A percentile compares a stretch with the other conserved stretches of the same genome.
These are phyloP conservation scores for Pogonomyrmex californicus DNA, from an alignment of 1,140 invertebrate genomes.

Conservation along the genomic window DNA sequence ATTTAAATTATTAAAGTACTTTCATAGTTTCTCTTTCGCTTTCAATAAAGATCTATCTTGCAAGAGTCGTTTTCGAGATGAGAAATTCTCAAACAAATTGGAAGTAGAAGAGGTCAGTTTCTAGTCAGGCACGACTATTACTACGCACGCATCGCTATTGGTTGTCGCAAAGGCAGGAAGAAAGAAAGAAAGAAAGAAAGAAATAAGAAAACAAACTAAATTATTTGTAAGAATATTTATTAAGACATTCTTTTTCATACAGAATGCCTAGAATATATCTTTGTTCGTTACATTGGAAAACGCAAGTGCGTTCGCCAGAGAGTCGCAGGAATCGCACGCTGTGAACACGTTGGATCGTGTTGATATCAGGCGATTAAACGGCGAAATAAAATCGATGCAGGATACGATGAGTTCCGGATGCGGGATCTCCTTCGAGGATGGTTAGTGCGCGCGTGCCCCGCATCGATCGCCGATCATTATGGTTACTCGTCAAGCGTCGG, in stretches of 20 bases:
- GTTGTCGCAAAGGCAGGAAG: neutral
- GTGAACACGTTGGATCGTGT: neutral
- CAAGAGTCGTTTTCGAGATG: neutral
- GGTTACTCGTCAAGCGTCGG: conserved; percentile 79
- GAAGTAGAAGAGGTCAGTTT: conserved; percentile 1
- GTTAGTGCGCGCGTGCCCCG: conserved; percentile 78
- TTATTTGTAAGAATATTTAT: conserved; percentile 11
- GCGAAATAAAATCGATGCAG: conserved; percentile 2
- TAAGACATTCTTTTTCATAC: neutral
- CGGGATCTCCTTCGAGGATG: conserved; percentile 21
- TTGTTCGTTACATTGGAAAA: neutral
- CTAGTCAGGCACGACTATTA: neutral
- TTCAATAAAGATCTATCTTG: neutral
- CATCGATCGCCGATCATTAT: conserved; percentile 84
- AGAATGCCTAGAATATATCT: neutral
- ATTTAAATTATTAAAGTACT: too few relatives aligned
- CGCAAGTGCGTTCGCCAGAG: neutral
- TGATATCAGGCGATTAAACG: neutral
- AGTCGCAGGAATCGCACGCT: neutral
- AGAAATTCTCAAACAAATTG: neutral
- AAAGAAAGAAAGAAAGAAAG: neutral
- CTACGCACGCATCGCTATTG: too few relatives aligned
- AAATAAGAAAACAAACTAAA: neutral
- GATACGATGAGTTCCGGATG: neutral
- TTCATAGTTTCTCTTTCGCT: neutral